Evolutionary conservation across 2,797 vertebrate species (phyloP), one percentile per base, ranked within the genome.

Genomic region (Gorsachius magnificus): DNA sequence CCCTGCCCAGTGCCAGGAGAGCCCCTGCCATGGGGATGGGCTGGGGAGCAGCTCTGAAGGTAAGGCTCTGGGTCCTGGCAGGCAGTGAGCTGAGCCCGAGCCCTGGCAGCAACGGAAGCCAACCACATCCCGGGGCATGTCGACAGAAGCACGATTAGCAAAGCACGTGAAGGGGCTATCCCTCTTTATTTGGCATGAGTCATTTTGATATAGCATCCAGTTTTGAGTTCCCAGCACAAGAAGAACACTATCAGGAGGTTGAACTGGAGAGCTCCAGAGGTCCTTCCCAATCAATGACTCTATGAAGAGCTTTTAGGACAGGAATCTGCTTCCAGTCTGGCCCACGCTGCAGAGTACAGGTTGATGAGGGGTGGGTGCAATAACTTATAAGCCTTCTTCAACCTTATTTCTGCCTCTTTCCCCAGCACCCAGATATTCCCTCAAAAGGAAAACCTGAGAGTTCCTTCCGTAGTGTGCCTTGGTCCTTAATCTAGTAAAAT

Each of bases 101-200:
- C 33, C 26, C 35, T 80, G 41, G 18, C 48, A 69, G 35, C 56
- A 50, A 16, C 18, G 24, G 51, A 38, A 6, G 11, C 16, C 45
- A 45, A 7, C 22, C 10, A 5, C 3, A 3, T 54, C 53, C 21
- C 0, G 1, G 56, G 22, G 16, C 11, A 3, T 48, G 35, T 29
- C 0, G 5, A 29, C 13, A 33, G 19, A 9, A 75, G 16, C 10
- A 18, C 24, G 25, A 19, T 20, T 60, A 60, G 31, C 54, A 66
- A 61, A 61, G 31, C 0, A 0, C 20, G 22, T 28, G 31, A 43
- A 57, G 43, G 21, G 26, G 5, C 22, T 56, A 4, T 43, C 11
- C 24, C 11, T 69, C 50, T 69, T 69, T 36, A 26, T 21, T 48
- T 61, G 48, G 26, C 19, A 33, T 45, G 56, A 69, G 14, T 35